Evolutionary conservation across 2,888 invertebrate species (phyloP).

Genomic region (Deilephila elpenor): DNA sequence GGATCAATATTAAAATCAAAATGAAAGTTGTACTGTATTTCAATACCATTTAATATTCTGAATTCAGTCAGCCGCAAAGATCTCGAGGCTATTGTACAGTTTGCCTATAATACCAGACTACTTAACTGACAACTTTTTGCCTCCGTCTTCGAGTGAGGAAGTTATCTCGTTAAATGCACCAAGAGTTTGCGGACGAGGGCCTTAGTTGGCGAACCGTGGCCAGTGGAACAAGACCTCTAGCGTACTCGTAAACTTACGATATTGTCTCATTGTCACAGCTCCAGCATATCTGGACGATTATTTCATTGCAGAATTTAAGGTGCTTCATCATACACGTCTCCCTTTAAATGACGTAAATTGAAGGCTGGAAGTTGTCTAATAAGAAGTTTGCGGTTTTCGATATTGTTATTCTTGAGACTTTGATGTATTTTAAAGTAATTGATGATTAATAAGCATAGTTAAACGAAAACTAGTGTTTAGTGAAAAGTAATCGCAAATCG

Average conservation of each 20-base stretch:
- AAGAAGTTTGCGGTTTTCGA: background rate
- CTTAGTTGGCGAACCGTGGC: conserved; percentile 55
- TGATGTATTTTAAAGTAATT: too few species aligned
- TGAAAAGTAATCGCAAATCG: too few species aligned
- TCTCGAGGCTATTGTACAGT: conserved; percentile 26
- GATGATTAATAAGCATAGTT: too few species aligned
- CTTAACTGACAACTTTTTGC: conserved; percentile 58
- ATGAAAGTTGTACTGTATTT: background rate
- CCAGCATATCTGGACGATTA: conserved; percentile 27
- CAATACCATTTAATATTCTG: background rate
- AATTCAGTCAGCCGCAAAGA: conserved; percentile 26
- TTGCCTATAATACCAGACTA: conserved; percentile 33
- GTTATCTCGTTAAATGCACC: conserved; percentile 79
- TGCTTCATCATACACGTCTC: conserved; percentile 19
- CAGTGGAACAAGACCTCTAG: conserved; percentile 48
- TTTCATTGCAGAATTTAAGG: conserved; percentile 28
- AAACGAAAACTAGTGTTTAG: too few species aligned
- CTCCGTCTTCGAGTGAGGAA: conserved; percentile 63
- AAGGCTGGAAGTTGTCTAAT: background rate
- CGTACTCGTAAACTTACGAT: background rate
- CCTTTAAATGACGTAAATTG: conserved; percentile 13
- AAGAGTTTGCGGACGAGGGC: conserved; percentile 65
- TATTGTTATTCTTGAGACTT: too few species aligned
- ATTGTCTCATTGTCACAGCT: background rate
- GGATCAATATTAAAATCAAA: too few species aligned